phyloP scores from a whole-genome alignment of 2,113 vertebrate genomes.

The Cacatua alba region DNA sequence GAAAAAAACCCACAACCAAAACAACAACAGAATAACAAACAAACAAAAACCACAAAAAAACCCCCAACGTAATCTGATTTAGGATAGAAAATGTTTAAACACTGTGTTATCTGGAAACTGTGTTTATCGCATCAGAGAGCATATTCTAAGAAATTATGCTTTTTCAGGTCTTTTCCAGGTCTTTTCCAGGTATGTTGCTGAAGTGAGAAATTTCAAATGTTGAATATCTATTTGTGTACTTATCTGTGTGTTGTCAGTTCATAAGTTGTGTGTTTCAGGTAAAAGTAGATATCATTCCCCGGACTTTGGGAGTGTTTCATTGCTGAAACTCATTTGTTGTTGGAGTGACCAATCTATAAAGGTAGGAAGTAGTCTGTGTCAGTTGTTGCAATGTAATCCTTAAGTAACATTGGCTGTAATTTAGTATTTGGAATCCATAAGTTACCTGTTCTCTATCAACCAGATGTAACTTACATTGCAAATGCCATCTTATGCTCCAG shows the following conservation, averaged over 20 bases:
- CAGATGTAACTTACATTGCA: background rate
- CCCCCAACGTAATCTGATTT: background rate
- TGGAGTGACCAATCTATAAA: constrained; percentile 80
- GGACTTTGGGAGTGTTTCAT: constrained; percentile 24
- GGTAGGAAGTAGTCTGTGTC: constrained; percentile 55
- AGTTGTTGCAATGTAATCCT: background rate
- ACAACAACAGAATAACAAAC: background rate
- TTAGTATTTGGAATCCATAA: background rate
- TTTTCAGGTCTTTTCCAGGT: background rate
- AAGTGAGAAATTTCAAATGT: background rate
- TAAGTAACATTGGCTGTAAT: background rate
- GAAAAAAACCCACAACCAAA: background rate
- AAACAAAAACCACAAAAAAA: background rate
- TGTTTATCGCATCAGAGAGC: background rate
- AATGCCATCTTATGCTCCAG: background rate
- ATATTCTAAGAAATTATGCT: background rate
- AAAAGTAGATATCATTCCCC: background rate
- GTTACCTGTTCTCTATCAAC: background rate
- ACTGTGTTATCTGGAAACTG: background rate
- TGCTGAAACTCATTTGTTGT: constrained; percentile 72
- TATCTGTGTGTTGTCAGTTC: background rate
- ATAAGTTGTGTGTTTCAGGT: constrained; percentile 39
- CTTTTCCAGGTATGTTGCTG: background rate
- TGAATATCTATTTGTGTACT: background rate
- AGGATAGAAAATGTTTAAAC: background rate